A percentile compares a stretch with the other conserved stretches of the same genome.
Conservation (phyloP, 2,113 vertebrate genomes). For the Natator depressus region DNA sequence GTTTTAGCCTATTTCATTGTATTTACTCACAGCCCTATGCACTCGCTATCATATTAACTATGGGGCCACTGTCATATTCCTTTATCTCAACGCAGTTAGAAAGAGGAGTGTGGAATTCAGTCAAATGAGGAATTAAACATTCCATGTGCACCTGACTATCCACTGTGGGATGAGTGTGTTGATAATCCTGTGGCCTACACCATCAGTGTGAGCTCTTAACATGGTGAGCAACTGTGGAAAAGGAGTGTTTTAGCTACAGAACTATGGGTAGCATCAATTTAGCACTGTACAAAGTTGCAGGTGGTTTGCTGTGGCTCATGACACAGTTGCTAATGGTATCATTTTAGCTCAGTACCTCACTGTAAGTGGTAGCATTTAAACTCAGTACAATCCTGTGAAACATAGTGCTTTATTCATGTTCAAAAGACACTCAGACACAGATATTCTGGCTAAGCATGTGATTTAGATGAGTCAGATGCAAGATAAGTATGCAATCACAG, state of each 20-base stretch:
- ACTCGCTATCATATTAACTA: neutral
- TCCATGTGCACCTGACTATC: neutral
- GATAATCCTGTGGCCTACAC: neutral
- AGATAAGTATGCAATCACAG: neutral
- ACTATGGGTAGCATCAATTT: conserved; percentile 54
- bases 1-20: conserved; percentile 14
- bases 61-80: neutral
- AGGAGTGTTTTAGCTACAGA: conserved; percentile 56
- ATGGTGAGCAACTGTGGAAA: conserved; percentile 65
- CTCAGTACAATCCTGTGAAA: conserved; percentile 26
- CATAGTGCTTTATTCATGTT: conserved; percentile 28
- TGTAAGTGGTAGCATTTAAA: conserved; percentile 61
- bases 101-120: neutral
- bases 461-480: neutral
- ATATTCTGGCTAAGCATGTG: conserved; percentile 2
- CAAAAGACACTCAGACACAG: conserved; percentile 14
- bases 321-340: conserved; percentile 52
- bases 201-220: conserved; percentile 50
- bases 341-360: conserved; percentile 60
- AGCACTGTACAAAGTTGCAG: conserved; percentile 52
- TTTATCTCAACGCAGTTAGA: neutral
- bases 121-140: neutral
- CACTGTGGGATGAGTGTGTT: neutral
- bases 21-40: neutral
- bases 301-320: conserved; percentile 67